Base-by-base conservation (phyloP, 2,797 vertebrate genomes). In the Argya squamiceps region DNA sequence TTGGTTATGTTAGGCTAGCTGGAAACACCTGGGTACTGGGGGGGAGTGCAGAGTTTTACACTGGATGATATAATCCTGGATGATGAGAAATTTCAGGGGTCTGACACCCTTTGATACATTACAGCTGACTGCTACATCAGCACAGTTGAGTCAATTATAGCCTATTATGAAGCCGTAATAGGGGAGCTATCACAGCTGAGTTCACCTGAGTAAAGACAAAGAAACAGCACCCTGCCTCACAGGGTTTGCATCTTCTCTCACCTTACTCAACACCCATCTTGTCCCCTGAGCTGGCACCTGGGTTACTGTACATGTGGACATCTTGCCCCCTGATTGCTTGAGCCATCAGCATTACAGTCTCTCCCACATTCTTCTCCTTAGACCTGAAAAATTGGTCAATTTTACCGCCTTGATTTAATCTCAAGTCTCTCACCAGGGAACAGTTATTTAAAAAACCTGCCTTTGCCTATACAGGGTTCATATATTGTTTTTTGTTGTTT, bases 21-120 rank as follows among this genome's bases (percentile, higher is more conserved):
- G n/a, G 18, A 52, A 68, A 29, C 18, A 50, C 15, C 3, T 0
- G 0, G 18, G 10, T n/a, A 23, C 10, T 3, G 1, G 17, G 34
- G 20, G 44, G 36, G 9, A 32, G 14, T 8, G 27, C 58, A 36
- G 46, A 59, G 7, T 37, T 59, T 37, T 59, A 22, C 5, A 1
- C 22, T 32, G 37, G 15, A 9, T 58, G 36, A 58, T 36, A 26
- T 18, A 74, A 36, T 30, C 32, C 17, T 50, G 36, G 36, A 27
- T 23, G 37, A 52, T 23, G 53, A 67, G n/a, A 29, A 12, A 8
- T n/a, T 76, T 59, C 71, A 68, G 15, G 37, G 29, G 13, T 20
- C 15, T 52, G 53, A 39, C n/a, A 36, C 11, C n/a, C 44, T 27
- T 62, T 60, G 21, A 37, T 5, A 20, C 15, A 20, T 44, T n/a